Base-by-base conservation (phyloP, 2,113 vertebrate species). In the Dissostichus mawsoni region DNA sequence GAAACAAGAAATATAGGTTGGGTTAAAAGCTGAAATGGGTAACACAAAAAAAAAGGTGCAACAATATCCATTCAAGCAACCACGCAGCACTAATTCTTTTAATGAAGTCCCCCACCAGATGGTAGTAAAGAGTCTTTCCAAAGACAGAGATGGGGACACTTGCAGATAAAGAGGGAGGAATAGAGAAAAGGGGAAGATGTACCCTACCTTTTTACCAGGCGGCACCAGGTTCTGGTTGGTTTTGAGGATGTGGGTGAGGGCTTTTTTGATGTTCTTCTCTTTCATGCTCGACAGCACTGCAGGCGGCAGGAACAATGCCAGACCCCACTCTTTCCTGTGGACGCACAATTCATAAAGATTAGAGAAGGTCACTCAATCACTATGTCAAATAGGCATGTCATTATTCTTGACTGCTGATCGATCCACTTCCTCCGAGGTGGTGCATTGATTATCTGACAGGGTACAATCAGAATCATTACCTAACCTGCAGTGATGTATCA, bases 241-340 rank as follows among this genome's bases (percentile, higher is more conserved):
- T 96, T 99, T 99, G 92, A 99, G 96, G 94, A 99, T 98, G 94
- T 99, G 98, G 78, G 97, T 97, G 86, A 99, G 96, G 66, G 98
- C 98, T 94, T 99, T 99, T 95, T 98, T 99, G 93, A 99, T 98
- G 95, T 99, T 99, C 94, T 99, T 99, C 95, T 99, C 98, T 92
- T 99, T 99, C 98, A 99, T 99, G 94, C 98, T 99, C 82, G 98
- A 97, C 89, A 99, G 92, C 89, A 99, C 97, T n/a, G 97, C 97
- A 80, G 98, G 97, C 83, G 98, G 98, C 89, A 99, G 96, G 90
- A 99, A 99, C 87, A 97, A 96, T 23, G 97, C 97, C 93, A 99
- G 93, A 91, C 98, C 98, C 98, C 98, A 99, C 94, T 99, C 98
- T 94, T 99, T 99, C 92, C 98, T 99, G 95, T 55, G 74, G 65